These are phyloP conservation scores for Drosophila borborema DNA, from an alignment of 2,888 invertebrate species.

Conservation along the genomic window DNA sequence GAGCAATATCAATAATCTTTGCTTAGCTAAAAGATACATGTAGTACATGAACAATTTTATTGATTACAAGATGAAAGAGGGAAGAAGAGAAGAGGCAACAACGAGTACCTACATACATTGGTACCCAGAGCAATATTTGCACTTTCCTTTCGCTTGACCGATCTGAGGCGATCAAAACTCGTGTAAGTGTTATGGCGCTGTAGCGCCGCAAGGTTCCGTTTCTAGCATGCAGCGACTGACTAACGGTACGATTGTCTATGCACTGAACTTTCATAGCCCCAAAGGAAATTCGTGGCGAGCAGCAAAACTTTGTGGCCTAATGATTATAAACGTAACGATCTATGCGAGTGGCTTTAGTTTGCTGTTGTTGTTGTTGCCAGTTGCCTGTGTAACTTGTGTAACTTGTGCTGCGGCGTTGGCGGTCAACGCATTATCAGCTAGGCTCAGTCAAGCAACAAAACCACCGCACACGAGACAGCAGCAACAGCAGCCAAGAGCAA, in stretches of 20 bases:
- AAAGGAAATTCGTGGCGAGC: slow-evolving; percentile 32
- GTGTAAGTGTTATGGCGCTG: slow-evolving; percentile 34
- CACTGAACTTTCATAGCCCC: slow-evolving; percentile 53
- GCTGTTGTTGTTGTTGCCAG: slow-evolving; percentile 18
- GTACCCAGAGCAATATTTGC: slow-evolving; percentile 1
- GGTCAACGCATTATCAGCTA: slow-evolving; percentile 76
- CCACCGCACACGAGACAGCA: slow-evolving; percentile 63
- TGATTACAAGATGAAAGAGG: background rate
- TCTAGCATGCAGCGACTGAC: slow-evolving; percentile 25
- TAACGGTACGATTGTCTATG: slow-evolving; percentile 9
- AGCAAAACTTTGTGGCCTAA: slow-evolving; percentile 49
- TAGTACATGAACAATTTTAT: background rate
- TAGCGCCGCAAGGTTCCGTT: slow-evolving; percentile 48
- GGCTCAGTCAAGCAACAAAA: slow-evolving; percentile 45
- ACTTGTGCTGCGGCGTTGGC: slow-evolving; percentile 72
- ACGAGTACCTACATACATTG: too few species aligned
- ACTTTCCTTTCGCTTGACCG: slow-evolving; percentile 26
- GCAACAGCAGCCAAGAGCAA: background rate
- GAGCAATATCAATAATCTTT: background rate
- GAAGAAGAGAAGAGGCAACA: background rate
- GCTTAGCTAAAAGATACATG: background rate
- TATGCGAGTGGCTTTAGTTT: slow-evolving; percentile 23
- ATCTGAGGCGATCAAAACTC: slow-evolving; percentile 23
- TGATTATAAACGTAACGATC: slow-evolving; percentile 77
- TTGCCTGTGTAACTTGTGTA: slow-evolving; percentile 26